Conservation (phyloP, 92 coral and sea anemone genomes). For the Zoanthus sociatus region DNA sequence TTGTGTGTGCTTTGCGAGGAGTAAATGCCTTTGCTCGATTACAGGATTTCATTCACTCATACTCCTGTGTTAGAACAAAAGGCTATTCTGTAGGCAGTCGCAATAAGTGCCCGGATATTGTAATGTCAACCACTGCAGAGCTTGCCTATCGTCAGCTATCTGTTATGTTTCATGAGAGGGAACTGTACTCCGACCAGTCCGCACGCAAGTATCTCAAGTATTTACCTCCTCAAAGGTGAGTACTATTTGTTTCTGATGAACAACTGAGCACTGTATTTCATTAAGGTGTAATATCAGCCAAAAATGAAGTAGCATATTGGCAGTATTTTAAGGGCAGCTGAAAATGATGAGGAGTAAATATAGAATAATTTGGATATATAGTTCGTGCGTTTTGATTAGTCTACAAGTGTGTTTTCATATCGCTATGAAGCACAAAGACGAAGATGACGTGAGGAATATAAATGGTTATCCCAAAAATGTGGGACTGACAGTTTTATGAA, state of each 20-base stretch:
- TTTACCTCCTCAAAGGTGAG: constrained; percentile 77
- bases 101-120: constrained; percentile 68
- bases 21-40: constrained; percentile 80
- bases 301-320: no score
- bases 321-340: no score
- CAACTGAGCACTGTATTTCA: background rate
- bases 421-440: no score
- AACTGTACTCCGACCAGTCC: constrained; percentile 84
- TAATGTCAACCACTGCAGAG: constrained; percentile 91
- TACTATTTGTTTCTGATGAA: background rate
- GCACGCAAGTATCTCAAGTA: constrained; percentile 72
- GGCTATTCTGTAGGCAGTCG: constrained; percentile 49
- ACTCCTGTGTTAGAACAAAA: constrained; percentile 8
- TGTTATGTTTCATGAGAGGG: constrained; percentile 89
- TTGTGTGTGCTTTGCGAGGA: constrained; percentile 87
- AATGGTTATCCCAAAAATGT: no score
- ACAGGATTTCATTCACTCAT: constrained; percentile 68
- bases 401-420: no score
- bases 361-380: no score
- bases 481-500: no score
- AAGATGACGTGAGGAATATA: no score
- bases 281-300: no score
- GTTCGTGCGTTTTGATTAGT: no score
- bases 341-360: no score
- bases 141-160: constrained; percentile 94